These are phyloP conservation scores for Pheosia tremula DNA, from an alignment of 2,888 invertebrate genomes.

Conservation along the genomic window DNA sequence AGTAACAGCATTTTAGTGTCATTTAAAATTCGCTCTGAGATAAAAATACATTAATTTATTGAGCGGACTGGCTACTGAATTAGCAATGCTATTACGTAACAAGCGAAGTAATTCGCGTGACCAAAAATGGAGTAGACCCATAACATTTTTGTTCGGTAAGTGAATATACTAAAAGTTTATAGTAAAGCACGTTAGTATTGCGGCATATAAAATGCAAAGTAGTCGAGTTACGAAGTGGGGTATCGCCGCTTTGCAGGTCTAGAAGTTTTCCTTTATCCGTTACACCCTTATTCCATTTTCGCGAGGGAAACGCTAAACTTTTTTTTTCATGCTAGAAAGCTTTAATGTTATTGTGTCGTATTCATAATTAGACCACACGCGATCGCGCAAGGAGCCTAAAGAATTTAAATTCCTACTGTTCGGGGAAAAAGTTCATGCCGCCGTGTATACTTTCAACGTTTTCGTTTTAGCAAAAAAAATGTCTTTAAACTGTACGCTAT, in stretches of 20 bases:
- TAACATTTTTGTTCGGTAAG: slow-evolving; percentile 43
- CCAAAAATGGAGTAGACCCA: slow-evolving; percentile 36
- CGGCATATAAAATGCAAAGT: slow-evolving; percentile 60
- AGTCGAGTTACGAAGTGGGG: slow-evolving; percentile 57
- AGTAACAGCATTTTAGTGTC: slow-evolving; percentile 18
- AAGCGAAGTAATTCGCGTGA: slow-evolving; percentile 36
- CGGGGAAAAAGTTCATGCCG: slow-evolving; percentile 75
- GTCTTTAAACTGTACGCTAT: slow-evolving; percentile 72
- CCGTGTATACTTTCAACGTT: slow-evolving; percentile 74
- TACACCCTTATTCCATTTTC: slow-evolving; percentile 62
- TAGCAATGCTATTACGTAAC: slow-evolving; percentile 27
- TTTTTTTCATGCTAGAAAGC: slow-evolving; percentile 48
- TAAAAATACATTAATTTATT: slow-evolving; percentile 26
- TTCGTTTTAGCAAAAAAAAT: slow-evolving; percentile 70
- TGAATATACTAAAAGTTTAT: slow-evolving; percentile 46
- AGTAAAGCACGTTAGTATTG: slow-evolving; percentile 50
- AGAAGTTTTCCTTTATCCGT: slow-evolving; percentile 63
- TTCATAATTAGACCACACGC: slow-evolving; percentile 83
- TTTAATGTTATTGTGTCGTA: slow-evolving; percentile 58
- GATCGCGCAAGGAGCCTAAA: slow-evolving; percentile 71
- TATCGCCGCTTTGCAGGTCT: slow-evolving; percentile 62
- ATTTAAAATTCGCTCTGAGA: slow-evolving; percentile 12
- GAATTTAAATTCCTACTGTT: slow-evolving; percentile 78
- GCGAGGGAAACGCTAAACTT: slow-evolving; percentile 55
- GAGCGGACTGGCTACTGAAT: slow-evolving; percentile 24